These are phyloP conservation scores for Danio aesculapii DNA, from an alignment of 2,797 vertebrate species.

Conservation along the genomic window DNA sequence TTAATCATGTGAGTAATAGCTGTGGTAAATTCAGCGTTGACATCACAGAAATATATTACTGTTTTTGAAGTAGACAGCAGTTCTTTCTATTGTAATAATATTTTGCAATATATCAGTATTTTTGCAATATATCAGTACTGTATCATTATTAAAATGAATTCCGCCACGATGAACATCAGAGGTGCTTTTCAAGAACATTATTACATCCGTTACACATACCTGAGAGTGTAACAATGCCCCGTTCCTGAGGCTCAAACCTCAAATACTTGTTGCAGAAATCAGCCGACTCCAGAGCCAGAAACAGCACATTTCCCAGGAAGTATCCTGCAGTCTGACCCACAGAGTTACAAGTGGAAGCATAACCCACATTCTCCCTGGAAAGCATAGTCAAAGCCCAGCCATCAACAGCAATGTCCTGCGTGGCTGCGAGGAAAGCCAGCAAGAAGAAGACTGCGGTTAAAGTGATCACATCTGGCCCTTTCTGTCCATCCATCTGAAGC, in stretches of 20 bases:
- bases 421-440: slow-evolving; percentile 96
- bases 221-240: slow-evolving; percentile 90
- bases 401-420: slow-evolving; percentile 97
- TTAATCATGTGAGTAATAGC: background rate
- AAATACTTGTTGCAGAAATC: slow-evolving; percentile 98
- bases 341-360: slow-evolving; percentile 98
- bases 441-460: slow-evolving; percentile 94
- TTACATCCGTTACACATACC: slow-evolving; percentile 69
- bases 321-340: slow-evolving; percentile 98
- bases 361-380: slow-evolving; percentile 95
- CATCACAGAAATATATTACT: background rate
- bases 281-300: slow-evolving; percentile 94
- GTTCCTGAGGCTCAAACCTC: slow-evolving; percentile 85
- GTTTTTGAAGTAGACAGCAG: background rate
- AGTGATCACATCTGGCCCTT: slow-evolving; percentile 82
- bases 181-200: background rate
- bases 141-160: background rate
- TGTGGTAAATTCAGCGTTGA: background rate
- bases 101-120: background rate
- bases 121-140: background rate
- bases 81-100: background rate
- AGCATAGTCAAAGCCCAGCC: slow-evolving; percentile 99
- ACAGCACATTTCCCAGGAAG: slow-evolving; percentile 96
- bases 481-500: slow-evolving; percentile 78
- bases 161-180: background rate